Conservation (phyloP, 2,888 invertebrate species). For the Nomada fucata region DNA sequence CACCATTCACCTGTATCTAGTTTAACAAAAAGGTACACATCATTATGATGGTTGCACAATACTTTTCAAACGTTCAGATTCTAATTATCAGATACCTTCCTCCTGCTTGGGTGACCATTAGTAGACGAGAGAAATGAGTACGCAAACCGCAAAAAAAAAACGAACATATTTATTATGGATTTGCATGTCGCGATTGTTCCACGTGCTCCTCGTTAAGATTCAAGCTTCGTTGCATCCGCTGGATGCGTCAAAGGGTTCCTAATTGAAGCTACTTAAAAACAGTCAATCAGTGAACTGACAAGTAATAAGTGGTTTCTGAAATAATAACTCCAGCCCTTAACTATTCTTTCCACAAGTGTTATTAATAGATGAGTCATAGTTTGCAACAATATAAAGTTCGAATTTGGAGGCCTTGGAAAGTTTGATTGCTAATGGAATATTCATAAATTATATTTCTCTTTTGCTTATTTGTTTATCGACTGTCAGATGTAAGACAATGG, state of each 20-base stretch:
- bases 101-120: background rate
- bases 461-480: too few species aligned
- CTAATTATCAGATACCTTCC: background rate
- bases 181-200: constrained; percentile 1
- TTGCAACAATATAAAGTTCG: background rate
- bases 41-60: too few species aligned
- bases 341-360: background rate
- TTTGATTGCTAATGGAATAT: too few species aligned
- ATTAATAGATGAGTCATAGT: background rate
- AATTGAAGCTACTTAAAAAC: constrained; percentile 25
- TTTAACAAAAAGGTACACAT: too few species aligned
- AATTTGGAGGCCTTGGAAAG: background rate
- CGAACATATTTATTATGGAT: constrained; percentile 15
- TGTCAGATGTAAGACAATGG: too few species aligned
- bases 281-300: background rate
- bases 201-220: constrained; percentile 30
- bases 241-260: constrained; percentile 12
- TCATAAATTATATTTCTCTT: too few species aligned
- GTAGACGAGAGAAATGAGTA: background rate
- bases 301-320: background rate
- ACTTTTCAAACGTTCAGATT: background rate
- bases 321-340: background rate
- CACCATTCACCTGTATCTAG: too few species aligned
- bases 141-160: background rate
- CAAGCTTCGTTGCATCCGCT: constrained; percentile 32